These are phyloP conservation scores for Agapornis canus DNA, from an alignment of 2,797 vertebrate genomes.

Conservation along the genomic window DNA sequence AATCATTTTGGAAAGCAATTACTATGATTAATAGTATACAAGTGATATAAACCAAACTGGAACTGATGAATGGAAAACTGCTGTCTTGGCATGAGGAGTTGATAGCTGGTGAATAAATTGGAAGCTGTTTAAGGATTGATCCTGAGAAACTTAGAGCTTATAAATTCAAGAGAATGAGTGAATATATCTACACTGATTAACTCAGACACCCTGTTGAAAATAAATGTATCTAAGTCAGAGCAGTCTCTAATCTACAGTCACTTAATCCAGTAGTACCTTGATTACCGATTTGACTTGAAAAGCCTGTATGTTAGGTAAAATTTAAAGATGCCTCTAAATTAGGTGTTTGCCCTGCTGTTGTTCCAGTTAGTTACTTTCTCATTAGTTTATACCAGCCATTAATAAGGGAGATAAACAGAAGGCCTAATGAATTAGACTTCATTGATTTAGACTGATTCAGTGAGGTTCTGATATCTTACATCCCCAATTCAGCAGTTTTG, in stretches of 20 bases:
- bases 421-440: not conserved
- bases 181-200: constrained; percentile 14
- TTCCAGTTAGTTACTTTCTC: constrained; percentile 13
- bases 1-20: not conserved
- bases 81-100: not conserved
- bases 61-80: not conserved
- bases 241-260: not conserved
- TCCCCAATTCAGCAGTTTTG: not conserved
- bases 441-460: not conserved
- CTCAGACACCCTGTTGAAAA: not conserved
- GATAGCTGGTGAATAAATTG: not conserved
- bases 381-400: constrained; percentile 28
- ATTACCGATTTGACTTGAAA: constrained; percentile 38
- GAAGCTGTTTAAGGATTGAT: not conserved
- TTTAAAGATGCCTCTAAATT: constrained; percentile 33
- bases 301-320: not conserved
- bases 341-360: not conserved
- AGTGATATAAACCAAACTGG: not conserved
- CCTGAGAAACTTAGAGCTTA: not conserved
- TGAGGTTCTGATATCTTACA: not conserved
- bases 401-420: not conserved
- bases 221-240: not conserved
- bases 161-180: not conserved
- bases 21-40: not conserved
- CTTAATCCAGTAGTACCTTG: constrained; percentile 15